A percentile compares a stretch with the other conserved stretches of the same genome.
These are phyloP conservation scores for Atlantisia rogersi DNA, from an alignment of 2,113 vertebrate species.

Conservation along the genomic window DNA sequence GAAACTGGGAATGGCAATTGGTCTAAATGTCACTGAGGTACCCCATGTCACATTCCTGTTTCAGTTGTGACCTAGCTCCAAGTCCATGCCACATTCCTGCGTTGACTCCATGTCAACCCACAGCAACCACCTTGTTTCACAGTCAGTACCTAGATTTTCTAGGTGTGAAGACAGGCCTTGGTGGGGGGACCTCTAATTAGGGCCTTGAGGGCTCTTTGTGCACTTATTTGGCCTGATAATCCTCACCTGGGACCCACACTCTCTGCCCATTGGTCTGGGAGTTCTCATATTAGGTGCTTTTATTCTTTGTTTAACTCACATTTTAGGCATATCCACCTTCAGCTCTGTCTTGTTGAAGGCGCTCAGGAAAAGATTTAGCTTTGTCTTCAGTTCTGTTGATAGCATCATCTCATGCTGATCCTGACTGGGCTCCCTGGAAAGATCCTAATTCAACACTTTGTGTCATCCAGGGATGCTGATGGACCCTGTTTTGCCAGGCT, in stretches of 20 bases:
- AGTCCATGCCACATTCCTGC: not conserved
- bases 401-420: not conserved
- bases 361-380: not conserved
- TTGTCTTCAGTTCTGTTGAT: not conserved
- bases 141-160: not conserved
- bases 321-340: fast-evolving
- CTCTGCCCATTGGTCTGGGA: not conserved
- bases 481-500: not conserved
- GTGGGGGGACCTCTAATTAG: not conserved
- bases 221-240: not conserved
- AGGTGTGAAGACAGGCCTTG: not conserved
- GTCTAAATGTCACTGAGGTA: not conserved
- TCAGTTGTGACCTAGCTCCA: not conserved
- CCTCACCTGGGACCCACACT: not conserved
- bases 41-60: not conserved
- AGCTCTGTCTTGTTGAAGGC: not conserved
- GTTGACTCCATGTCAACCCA: not conserved
- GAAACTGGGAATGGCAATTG: not conserved
- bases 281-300: not conserved
- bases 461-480: not conserved
- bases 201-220: not conserved
- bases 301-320: not conserved
- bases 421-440: not conserved
- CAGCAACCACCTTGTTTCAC: not conserved
- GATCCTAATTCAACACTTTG: too few relatives aligned